Percentiles rank a stretch among this genome's conserved stretches.
phyloP scores from a whole-genome alignment of 2,888 invertebrate species.

The Anthoptus insignis region DNA sequence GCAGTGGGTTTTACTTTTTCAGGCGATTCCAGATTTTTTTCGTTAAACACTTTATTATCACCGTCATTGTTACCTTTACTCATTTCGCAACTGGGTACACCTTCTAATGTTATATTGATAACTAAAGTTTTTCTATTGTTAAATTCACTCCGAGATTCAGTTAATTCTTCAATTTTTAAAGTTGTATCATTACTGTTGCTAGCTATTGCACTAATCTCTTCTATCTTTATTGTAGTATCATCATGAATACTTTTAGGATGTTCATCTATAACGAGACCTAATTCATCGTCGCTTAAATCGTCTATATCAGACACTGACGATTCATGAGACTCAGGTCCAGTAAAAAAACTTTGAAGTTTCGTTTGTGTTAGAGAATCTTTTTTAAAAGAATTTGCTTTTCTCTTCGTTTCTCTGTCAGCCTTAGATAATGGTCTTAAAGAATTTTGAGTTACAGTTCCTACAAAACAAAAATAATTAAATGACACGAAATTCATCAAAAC shows the following conservation, averaged over 20 bases:
- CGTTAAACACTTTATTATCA: slow-evolving; percentile 37
- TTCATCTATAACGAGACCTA: slow-evolving; percentile 69
- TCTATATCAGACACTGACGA: slow-evolving; percentile 58
- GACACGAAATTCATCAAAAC: too few relatives aligned
- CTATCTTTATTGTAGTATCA: slow-evolving; percentile 60
- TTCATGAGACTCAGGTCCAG: slow-evolving; percentile 63
- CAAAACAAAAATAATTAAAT: too few relatives aligned
- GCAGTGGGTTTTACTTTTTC: slow-evolving; percentile 62
- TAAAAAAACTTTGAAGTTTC: slow-evolving; percentile 76
- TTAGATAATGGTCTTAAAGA: slow-evolving; percentile 68
- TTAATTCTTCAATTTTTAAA: slow-evolving; percentile 58
- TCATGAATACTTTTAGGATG: slow-evolving; percentile 53
- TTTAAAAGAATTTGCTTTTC: slow-evolving; percentile 81
- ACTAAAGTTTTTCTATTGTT: slow-evolving; percentile 64
- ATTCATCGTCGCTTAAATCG: slow-evolving; percentile 67
- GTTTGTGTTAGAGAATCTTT: slow-evolving; percentile 81
- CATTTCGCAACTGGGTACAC: slow-evolving; percentile 62
- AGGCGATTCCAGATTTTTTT: slow-evolving; percentile 51
- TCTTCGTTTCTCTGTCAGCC: slow-evolving; percentile 77
- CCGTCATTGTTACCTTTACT: slow-evolving; percentile 44
- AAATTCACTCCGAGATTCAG: slow-evolving; percentile 41
- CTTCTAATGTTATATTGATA: slow-evolving; percentile 79
- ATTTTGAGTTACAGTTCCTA: slow-evolving; percentile 58
- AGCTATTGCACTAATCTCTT: slow-evolving; percentile 51
- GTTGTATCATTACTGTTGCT: slow-evolving; percentile 62